Percentiles rank a stretch among this genome's conserved stretches.
Conservation (phyloP, 1,140 invertebrate species). For the Calliopsis andreniformis region DNA sequence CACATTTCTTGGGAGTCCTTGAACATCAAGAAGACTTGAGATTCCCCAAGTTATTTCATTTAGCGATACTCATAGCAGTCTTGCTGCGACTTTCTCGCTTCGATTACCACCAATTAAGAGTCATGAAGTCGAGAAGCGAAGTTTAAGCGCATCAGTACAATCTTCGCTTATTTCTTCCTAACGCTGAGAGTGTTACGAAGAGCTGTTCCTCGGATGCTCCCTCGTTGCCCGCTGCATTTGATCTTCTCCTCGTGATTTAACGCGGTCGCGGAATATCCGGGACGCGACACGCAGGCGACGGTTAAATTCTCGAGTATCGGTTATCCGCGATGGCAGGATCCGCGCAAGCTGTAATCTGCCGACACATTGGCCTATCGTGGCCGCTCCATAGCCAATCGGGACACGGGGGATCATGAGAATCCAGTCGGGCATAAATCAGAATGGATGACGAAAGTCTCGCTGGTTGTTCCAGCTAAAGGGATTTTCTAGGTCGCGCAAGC, state of each 20-base stretch:
- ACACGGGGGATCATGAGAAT: constrained; percentile 39
- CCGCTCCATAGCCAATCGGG: constrained; percentile 29
- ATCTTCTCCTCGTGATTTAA: background rate
- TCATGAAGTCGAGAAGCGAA: too few relatives aligned
- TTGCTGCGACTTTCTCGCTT: too few relatives aligned
- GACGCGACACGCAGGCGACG: constrained; percentile 35
- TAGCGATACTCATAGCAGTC: too few relatives aligned
- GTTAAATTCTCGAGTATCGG: constrained; percentile 10
- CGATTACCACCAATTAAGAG: too few relatives aligned
- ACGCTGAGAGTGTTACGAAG: too few relatives aligned
- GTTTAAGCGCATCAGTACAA: too few relatives aligned
- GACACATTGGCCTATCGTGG: constrained; percentile 45
- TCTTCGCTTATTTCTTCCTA: too few relatives aligned
- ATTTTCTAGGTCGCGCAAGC: constrained; percentile 67
- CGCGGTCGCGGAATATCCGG: constrained; percentile 37
- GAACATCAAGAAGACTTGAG: too few relatives aligned
- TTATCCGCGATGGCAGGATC: background rate
- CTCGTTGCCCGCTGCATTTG: background rate
- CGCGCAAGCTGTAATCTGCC: constrained; percentile 22
- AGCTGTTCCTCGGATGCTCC: too few relatives aligned
- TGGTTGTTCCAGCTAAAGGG: constrained; percentile 59
- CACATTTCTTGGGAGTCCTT: too few relatives aligned
- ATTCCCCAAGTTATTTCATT: too few relatives aligned
- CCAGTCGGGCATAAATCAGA: constrained; percentile 58
- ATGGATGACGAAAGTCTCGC: constrained; percentile 62